Conservation (phyloP, 2,888 invertebrate species). For the Apotomis betuletana region DNA sequence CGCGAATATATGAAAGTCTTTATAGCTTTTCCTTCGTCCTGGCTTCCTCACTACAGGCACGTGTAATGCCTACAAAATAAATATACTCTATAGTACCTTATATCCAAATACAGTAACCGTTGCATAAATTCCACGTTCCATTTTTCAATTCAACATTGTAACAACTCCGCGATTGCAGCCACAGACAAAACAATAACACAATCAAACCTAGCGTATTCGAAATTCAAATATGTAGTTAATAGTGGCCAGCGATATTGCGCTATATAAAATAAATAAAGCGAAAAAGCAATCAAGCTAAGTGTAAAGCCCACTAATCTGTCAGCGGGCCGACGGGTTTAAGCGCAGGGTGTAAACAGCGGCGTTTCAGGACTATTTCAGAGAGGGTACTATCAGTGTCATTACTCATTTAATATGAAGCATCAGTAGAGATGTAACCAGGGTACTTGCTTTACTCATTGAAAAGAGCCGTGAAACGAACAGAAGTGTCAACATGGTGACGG, state of each 20-base stretch:
- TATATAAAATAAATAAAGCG: conserved; percentile 38
- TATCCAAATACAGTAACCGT: background rate
- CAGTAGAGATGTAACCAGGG: background rate
- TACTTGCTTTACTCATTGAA: too few relatives aligned
- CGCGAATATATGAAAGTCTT: too few relatives aligned
- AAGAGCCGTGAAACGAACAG: too few relatives aligned
- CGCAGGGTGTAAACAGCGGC: conserved; percentile 43
- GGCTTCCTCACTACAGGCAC: too few relatives aligned
- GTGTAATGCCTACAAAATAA: too few relatives aligned
- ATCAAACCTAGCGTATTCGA: conserved; percentile 16
- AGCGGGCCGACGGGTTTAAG: conserved; percentile 46
- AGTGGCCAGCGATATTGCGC: conserved; percentile 23
- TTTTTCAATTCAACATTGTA: conserved; percentile 5
- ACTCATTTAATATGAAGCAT: background rate
- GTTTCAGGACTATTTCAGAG: background rate
- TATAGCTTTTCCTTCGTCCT: too few relatives aligned
- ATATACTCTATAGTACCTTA: too few relatives aligned
- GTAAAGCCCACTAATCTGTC: conserved; percentile 53
- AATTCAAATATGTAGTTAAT: conserved; percentile 12
- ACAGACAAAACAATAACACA: conserved; percentile 27
- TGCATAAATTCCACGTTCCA: background rate
- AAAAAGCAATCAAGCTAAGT: conserved; percentile 49
- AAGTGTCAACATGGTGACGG: too few relatives aligned
- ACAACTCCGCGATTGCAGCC: background rate
- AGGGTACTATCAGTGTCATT: background rate